Evolutionary conservation across 2,888 invertebrate genomes (phyloP), one percentile per base, ranked within the genome.

Genomic region (Drosophila pullipes): DNA sequence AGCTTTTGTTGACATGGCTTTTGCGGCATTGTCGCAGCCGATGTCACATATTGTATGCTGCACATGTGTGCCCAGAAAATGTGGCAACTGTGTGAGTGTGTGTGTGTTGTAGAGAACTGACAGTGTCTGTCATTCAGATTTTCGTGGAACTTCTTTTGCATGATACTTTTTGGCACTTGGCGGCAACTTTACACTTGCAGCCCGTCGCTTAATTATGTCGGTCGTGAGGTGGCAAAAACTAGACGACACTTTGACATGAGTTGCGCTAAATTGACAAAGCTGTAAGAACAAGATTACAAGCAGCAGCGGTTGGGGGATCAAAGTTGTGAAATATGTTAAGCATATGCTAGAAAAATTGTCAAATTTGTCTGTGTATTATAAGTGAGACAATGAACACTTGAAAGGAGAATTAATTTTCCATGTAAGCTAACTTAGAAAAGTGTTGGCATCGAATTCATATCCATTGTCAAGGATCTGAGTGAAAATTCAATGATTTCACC

Each of bases 11-110:
- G 85, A 86, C 86, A 85, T 65, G 85, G 76, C 82, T 83, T 81
- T 69, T 87, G 80, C 78, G 89, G 82, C 82, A 70, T 81, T 87
- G 89, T 89, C 72, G 80, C 89, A 87, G 78, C 83, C 74, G 85
- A 78, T 88, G 87, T 82, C 89, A 81, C 85, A 83, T 83, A 77
- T 81, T 89, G 81, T 78, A 70, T 63, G 69, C 73, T 66, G 75
- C 76, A 76, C 72, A 79, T 73, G 70, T 81, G 69, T 62, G 68
- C 31, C 74, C 39, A 44, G 66, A 44, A 52, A 49, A 25, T 68
- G 63, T 33, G 59, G 41, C 59, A 53, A 55, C 44, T 44, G 50
- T 49, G 31, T 55, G 61, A 44, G 49, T 55, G 52, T 54, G 52
- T 54, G 54, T 63, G 58, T 55, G 64, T 68, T 76, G 71, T 71